These are phyloP conservation scores for Cartodere bifasciata DNA, from an alignment of 2,888 invertebrate species.

Conservation along the genomic window DNA sequence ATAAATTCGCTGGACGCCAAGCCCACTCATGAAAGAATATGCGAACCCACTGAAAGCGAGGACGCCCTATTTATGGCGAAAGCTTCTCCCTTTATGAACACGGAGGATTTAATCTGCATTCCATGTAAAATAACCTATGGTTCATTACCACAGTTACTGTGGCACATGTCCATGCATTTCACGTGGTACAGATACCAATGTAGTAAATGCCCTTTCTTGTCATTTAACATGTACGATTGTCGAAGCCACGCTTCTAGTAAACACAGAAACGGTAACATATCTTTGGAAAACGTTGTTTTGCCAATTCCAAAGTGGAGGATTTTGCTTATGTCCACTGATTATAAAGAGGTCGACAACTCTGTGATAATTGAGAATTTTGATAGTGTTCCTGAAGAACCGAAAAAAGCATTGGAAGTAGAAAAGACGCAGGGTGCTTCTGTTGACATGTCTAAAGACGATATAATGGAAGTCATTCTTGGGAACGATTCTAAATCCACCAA, in stretches of 20 bases:
- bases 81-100: slow-evolving; percentile 32
- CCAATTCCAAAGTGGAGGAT: slow-evolving; percentile 27
- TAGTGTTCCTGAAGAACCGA: not conserved
- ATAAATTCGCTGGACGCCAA: not conserved
- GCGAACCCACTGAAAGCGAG: not conserved
- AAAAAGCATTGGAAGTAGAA: not conserved
- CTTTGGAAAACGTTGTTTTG: slow-evolving; percentile 28
- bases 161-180: slow-evolving; percentile 54
- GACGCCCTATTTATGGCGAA: slow-evolving; percentile 15
- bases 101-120: slow-evolving; percentile 37
- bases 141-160: slow-evolving; percentile 40
- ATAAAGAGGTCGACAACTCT: not conserved
- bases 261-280: slow-evolving; percentile 45
- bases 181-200: slow-evolving; percentile 66
- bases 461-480: slow-evolving; percentile 6
- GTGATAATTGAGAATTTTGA: not conserved
- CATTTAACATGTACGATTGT: slow-evolving; percentile 51
- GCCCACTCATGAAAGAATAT: not conserved
- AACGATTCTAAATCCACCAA: slow-evolving; percentile 1
- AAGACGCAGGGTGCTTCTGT: slow-evolving; percentile 3
- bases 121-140: slow-evolving; percentile 40
- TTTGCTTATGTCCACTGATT: slow-evolving; percentile 24
- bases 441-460: slow-evolving; percentile 7
- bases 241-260: slow-evolving; percentile 50
- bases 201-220: slow-evolving; percentile 56